Conservation (phyloP, 2,888 invertebrate genomes). For the Aleiodes testaceus region DNA sequence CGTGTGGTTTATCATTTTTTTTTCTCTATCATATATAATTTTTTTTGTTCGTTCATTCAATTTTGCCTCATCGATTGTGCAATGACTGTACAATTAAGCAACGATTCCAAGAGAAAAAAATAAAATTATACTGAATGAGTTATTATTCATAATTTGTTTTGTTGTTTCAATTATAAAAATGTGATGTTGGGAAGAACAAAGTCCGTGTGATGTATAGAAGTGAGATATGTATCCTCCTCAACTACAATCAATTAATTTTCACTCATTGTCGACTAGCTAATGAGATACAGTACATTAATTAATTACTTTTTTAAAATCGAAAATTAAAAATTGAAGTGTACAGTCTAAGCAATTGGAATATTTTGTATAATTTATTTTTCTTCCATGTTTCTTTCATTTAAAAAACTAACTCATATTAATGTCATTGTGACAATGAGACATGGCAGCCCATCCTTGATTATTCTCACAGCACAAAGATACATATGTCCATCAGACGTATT, state of each 20-base stretch:
- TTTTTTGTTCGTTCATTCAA: conserved; percentile 31
- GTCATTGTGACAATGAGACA: conserved; percentile 52
- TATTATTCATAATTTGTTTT: conserved; percentile 23
- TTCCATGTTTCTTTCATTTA: conserved; percentile 42
- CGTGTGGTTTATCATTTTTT: conserved; percentile 47
- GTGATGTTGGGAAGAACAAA: conserved; percentile 41
- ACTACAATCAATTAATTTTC: conserved; percentile 46
- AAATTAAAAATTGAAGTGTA: conserved; percentile 58
- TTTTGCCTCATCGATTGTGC: conserved; percentile 42
- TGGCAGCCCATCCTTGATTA: conserved; percentile 33
- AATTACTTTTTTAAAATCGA: conserved; percentile 44
- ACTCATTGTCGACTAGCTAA: conserved; percentile 66
- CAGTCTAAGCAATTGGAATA: conserved; percentile 55
- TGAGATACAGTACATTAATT: conserved; percentile 61
- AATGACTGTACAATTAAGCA: conserved; percentile 42
- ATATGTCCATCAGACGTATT: conserved; percentile 23
- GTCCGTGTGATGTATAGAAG: conserved; percentile 43
- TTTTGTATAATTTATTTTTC: conserved; percentile 31
- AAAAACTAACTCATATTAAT: conserved; percentile 48
- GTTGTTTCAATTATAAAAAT: conserved; percentile 30
- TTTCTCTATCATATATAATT: conserved; percentile 37
- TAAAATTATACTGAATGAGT: background rate
- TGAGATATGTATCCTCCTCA: conserved; percentile 47
- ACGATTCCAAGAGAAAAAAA: conserved; percentile 22
- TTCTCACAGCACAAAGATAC: conserved; percentile 24